Conservation (phyloP, 2,113 vertebrate genomes). For the Psephotus haematonotus region DNA sequence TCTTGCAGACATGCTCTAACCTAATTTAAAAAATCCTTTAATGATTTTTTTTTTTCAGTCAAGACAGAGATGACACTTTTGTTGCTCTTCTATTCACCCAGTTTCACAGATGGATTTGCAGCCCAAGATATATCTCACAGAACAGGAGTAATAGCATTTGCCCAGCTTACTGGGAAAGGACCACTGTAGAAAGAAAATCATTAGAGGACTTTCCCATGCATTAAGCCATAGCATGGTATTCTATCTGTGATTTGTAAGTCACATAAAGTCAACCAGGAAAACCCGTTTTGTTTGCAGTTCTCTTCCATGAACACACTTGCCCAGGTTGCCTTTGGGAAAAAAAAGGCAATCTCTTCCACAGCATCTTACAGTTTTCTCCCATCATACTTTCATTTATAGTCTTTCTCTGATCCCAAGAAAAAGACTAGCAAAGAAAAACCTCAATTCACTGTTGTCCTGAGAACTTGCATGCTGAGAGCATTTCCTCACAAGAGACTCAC, state of each 20-base stretch:
- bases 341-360: neutral
- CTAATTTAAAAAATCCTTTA: constrained; percentile 2
- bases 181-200: neutral
- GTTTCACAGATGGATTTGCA: neutral
- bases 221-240: neutral
- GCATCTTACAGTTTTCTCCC: neutral
- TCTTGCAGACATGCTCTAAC: neutral
- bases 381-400: neutral
- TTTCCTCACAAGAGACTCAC: neutral
- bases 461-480: neutral
- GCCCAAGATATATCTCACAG: neutral
- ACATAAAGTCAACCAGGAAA: neutral
- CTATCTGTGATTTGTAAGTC: neutral
- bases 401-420: neutral
- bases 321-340: neutral
- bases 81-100: neutral
- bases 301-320: neutral
- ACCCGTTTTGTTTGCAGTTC: neutral
- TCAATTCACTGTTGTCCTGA: neutral
- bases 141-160: neutral
- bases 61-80: neutral
- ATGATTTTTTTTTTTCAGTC: neutral
- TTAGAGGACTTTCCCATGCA: neutral
- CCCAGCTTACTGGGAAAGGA: neutral
- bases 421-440: neutral